Evolutionary conservation across 2,113 vertebrate species (phyloP).

Genomic region (Dendropsophus ebraccatus): DNA sequence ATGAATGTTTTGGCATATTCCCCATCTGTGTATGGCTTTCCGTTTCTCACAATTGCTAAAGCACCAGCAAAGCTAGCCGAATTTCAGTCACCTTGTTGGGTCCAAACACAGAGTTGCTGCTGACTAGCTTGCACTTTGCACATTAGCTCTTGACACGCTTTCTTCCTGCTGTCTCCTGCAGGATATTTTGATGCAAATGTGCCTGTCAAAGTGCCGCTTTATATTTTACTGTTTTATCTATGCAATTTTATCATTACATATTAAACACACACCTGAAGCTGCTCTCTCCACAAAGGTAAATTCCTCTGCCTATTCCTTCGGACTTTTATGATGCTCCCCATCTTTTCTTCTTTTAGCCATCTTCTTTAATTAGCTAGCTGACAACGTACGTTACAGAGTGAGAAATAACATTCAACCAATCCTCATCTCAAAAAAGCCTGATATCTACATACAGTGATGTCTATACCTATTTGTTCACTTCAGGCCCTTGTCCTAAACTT

Average conservation of each 20-base stretch:
- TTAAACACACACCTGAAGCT: conserved; percentile 59
- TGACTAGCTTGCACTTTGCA: conserved; percentile 57
- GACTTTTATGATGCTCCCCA: conserved; percentile 8
- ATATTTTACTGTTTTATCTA: conserved; percentile 57
- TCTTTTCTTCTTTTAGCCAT: too few relatives aligned
- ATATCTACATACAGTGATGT: too few relatives aligned
- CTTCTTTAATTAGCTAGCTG: too few relatives aligned
- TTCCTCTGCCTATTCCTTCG: conserved; percentile 35
- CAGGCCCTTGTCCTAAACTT: too few relatives aligned
- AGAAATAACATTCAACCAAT: too few relatives aligned
- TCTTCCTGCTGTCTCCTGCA: conserved; percentile 58
- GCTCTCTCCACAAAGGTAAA: conserved; percentile 49
- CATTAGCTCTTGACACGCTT: conserved; percentile 61
- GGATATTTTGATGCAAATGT: conserved; percentile 63
- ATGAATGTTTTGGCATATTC: conserved; percentile 53
- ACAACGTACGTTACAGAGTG: too few relatives aligned
- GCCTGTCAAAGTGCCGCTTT: background rate
- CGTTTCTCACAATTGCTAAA: too few relatives aligned
- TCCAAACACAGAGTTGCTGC: conserved; percentile 59
- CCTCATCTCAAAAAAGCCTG: too few relatives aligned
- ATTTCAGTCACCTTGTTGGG: conserved; percentile 53
- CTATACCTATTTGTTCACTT: too few relatives aligned
- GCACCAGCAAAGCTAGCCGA: conserved; percentile 24
- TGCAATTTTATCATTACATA: conserved; percentile 62
- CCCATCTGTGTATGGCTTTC: conserved; percentile 33